phyloP scores from a whole-genome alignment of 2,113 vertebrate species.

The Myiozetetes cayanensis region DNA sequence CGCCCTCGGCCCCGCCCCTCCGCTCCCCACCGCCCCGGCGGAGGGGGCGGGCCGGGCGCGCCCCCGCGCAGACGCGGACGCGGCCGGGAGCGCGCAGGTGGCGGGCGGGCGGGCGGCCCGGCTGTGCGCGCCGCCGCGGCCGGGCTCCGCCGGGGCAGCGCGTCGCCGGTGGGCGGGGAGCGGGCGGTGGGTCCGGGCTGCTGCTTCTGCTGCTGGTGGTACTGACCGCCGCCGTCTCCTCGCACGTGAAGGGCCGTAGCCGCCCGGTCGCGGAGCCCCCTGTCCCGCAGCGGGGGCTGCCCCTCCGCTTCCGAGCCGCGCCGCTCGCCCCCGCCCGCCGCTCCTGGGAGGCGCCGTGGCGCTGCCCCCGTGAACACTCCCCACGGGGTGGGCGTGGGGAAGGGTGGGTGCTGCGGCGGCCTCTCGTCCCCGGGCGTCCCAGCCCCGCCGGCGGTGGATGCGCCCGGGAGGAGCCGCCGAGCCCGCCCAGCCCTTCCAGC shows the following conservation, averaged over 20 bases:
- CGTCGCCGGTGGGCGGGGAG: no score
- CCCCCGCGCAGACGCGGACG: no score
- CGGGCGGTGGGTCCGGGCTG: no score
- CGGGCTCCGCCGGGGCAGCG: no score
- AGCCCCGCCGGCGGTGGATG: conserved; percentile 11
- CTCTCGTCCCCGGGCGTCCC: not conserved
- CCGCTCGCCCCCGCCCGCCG: not conserved
- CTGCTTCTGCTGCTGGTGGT: no score
- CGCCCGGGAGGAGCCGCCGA: not conserved
- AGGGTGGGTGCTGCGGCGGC: conserved; percentile 8
- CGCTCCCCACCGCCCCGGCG: no score
- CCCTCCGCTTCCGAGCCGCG: not conserved
- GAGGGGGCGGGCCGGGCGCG: no score
- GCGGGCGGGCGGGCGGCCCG: no score
- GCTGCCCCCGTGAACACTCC: not conserved
- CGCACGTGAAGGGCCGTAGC: not conserved
- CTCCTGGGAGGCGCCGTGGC: not conserved
- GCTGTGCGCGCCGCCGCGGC: no score
- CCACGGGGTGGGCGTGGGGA: not conserved
- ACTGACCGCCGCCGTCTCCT: not conserved
- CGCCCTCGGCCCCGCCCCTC: no score
- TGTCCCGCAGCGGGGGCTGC: not conserved
- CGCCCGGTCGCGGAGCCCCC: not conserved
- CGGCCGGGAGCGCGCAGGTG: no score
- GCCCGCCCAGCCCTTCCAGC: not conserved